Percentiles rank a stretch among this genome's conserved stretches.
These are phyloP conservation scores for Unio pictorum DNA, from an alignment of 2,888 invertebrate species.

Conservation along the genomic window DNA sequence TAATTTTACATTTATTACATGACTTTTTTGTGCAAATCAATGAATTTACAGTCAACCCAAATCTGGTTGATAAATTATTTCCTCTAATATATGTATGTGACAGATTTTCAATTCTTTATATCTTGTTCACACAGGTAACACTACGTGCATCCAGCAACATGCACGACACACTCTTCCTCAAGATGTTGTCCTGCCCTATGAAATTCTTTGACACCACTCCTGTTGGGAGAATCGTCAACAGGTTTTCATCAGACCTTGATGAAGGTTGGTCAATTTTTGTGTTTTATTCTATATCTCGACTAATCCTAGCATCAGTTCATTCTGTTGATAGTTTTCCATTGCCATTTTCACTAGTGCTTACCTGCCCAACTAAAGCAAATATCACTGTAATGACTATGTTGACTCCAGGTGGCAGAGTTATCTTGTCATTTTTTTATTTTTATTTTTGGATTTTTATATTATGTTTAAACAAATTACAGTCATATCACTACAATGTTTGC, in stretches of 20 bases:
- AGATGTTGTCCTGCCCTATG: conserved; percentile 59
- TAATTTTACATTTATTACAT: not conserved
- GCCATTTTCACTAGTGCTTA: no score
- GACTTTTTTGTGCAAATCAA: not conserved
- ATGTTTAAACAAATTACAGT: no score
- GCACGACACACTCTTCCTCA: conserved; percentile 55
- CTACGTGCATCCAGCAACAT: conserved; percentile 74
- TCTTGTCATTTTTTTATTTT: no score
- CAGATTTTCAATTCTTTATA: not conserved
- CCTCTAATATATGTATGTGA: not conserved
- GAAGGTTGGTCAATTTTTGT: conserved; percentile 57
- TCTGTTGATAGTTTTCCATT: no score
- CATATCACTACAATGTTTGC: no score
- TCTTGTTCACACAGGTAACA: conserved; percentile 41
- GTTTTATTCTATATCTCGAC: no score
- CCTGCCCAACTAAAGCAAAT: no score
- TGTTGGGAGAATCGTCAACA: conserved; percentile 65
- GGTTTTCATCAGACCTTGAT: conserved; percentile 70
- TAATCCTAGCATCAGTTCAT: no score
- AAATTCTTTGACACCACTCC: conserved; percentile 68
- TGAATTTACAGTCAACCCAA: not conserved
- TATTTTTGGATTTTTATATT: no score
- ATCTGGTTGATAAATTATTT: no score
- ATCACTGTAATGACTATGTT: no score
- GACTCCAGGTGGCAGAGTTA: no score